Conservation (phyloP, 2,888 invertebrate genomes). For the Cheilosia scutellata region DNA sequence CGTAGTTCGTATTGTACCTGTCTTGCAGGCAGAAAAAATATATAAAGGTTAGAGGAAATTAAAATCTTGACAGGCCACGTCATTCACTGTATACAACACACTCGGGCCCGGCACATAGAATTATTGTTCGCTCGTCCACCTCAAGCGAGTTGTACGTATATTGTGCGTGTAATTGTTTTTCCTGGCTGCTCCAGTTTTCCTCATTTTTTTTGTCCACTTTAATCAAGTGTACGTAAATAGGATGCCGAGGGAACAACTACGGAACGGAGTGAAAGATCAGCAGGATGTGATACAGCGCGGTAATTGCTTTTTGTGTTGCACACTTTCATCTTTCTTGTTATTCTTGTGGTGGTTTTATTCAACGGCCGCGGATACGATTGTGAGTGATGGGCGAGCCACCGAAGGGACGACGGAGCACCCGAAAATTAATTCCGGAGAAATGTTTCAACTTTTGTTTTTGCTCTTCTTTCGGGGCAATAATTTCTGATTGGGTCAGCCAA, state of each 20-base stretch:
- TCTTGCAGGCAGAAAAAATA: neutral
- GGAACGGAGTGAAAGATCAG: constrained; percentile 48
- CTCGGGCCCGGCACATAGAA: constrained; percentile 3
- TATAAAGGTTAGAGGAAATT: constrained; percentile 37
- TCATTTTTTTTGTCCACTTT: constrained; percentile 41
- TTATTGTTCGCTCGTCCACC: constrained; percentile 10
- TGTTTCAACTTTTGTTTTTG: neutral
- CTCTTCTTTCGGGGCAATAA: neutral
- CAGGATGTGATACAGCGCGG: constrained; percentile 53
- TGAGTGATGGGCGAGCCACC: constrained; percentile 24
- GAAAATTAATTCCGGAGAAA: constrained; percentile 29
- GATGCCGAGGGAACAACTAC: constrained; percentile 9
- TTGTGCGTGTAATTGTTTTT: constrained; percentile 65
- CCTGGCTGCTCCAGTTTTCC: constrained; percentile 46
- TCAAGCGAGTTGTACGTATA: constrained; percentile 11
- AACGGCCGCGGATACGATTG: constrained; percentile 12
- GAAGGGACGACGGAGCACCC: neutral
- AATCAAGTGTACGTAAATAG: constrained; percentile 66
- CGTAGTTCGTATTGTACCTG: neutral
- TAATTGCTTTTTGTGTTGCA: constrained; percentile 61
- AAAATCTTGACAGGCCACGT: constrained; percentile 67
- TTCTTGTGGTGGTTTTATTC: constrained; percentile 19
- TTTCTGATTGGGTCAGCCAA: constrained; percentile 30
- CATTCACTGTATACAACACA: constrained; percentile 14
- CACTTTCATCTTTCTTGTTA: constrained; percentile 37